phyloP scores from a whole-genome alignment of 2,888 invertebrate species.

The Eristalinus aeneus region DNA sequence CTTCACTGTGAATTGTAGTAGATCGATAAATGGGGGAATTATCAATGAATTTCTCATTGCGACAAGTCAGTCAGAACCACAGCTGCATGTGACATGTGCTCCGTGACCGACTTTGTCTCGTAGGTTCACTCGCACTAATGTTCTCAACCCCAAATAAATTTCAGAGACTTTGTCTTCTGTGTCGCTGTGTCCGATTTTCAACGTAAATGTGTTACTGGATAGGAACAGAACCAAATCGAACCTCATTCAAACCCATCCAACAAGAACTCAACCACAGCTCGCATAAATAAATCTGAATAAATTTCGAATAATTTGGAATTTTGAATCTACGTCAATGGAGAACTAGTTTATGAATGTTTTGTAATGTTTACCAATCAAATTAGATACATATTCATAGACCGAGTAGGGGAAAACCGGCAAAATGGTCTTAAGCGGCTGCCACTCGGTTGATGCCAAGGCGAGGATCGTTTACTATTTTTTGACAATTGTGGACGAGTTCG shows the following conservation, averaged over 20 bases:
- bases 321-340: slow-evolving; percentile 19
- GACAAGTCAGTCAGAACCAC: background rate
- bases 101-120: background rate
- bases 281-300: slow-evolving; percentile 6
- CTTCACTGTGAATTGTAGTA: background rate
- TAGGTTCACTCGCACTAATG: background rate
- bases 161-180: too few relatives aligned
- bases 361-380: background rate
- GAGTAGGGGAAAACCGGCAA: background rate
- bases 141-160: background rate
- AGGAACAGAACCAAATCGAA: background rate
- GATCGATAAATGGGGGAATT: background rate
- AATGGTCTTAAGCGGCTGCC: slow-evolving; percentile 1
- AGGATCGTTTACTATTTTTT: slow-evolving; percentile 1
- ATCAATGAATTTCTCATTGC: background rate
- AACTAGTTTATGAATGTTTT: slow-evolving; percentile 10
- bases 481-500: background rate
- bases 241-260: background rate
- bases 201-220: background rate
- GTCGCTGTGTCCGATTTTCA: too few relatives aligned
- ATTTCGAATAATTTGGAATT: background rate
- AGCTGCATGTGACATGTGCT: background rate
- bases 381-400: background rate
- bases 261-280: background rate
- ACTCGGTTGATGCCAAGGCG: background rate